Percentiles rank a stretch among this genome's conserved stretches.
phyloP scores from a whole-genome alignment of 1,140 invertebrate genomes.

The Plectrocnemia conspersa region DNA sequence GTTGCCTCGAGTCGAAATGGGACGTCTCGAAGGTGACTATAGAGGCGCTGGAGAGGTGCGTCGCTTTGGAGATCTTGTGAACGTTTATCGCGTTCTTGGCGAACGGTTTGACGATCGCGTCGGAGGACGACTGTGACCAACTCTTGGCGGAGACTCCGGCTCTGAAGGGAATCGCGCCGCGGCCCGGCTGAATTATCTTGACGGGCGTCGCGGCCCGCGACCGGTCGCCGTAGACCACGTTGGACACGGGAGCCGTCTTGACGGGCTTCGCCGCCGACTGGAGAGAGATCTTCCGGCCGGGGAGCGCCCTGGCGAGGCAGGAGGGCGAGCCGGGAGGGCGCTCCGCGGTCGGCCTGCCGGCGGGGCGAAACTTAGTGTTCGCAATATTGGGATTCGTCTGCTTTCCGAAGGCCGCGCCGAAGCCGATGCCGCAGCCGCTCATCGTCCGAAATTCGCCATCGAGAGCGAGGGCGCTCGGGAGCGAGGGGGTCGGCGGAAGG shows the following conservation, averaged over 20 bases:
- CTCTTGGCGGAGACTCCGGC: constrained; percentile 6
- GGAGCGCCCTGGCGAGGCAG: constrained; percentile 11
- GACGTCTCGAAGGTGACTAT: too few species aligned
- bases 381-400: too few species aligned
- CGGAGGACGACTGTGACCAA: constrained; percentile 8
- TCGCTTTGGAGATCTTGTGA: too few species aligned
- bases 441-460: neutral
- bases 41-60: too few species aligned
- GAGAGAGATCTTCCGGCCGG: constrained; percentile 1
- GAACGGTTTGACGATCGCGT: neutral
- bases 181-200: constrained; percentile 28
- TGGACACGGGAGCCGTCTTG: constrained; percentile 19
- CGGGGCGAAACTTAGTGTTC: too few species aligned
- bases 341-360: too few species aligned
- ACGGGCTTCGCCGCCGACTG: constrained; percentile 12
- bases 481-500: neutral
- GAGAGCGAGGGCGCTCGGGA: neutral
- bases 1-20: too few species aligned
- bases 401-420: too few species aligned
- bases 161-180: constrained; percentile 3
- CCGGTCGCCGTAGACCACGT: constrained; percentile 12
- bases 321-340: neutral
- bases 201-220: constrained; percentile 17
- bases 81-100: too few species aligned
- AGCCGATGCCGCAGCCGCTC: too few species aligned